These are phyloP conservation scores for Andinoacara biseriatus DNA, from an alignment of 2,113 vertebrate species.

Conservation along the genomic window DNA sequence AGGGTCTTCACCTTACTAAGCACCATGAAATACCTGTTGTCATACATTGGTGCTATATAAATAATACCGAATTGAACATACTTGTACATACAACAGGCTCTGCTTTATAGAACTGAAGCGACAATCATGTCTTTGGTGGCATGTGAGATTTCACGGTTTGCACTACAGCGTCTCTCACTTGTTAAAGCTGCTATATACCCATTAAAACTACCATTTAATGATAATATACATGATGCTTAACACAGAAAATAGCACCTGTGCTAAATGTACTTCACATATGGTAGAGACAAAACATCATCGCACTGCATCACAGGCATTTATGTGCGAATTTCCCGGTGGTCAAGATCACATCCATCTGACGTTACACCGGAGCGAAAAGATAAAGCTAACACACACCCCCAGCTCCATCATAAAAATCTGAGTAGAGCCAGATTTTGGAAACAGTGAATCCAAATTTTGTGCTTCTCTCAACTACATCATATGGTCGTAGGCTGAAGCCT, in stretches of 20 bases:
- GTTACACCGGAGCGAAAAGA: neutral
- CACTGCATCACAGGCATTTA: neutral
- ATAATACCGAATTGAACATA: too few species aligned
- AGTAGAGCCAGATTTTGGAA: neutral
- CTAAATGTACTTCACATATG: neutral
- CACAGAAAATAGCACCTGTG: neutral
- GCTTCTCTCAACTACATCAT: neutral
- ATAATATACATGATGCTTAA: neutral
- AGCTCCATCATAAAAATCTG: neutral
- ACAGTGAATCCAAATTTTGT: neutral
- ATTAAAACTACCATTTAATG: neutral
- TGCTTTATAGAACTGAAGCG: neutral
- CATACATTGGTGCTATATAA: too few species aligned
- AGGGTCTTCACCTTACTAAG: neutral
- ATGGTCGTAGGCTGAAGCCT: neutral
- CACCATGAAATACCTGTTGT: neutral
- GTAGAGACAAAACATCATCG: neutral
- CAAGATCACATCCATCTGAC: conserved; percentile 51
- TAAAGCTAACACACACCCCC: conserved; percentile 1
- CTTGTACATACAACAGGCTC: neutral
- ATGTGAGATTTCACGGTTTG: neutral
- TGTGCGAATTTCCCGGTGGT: neutral
- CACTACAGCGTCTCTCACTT: neutral
- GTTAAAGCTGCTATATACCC: neutral
- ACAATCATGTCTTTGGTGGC: neutral